Base-by-base conservation (phyloP, 2,797 vertebrate species). In the Microctenopoma steveboyesi region DNA sequence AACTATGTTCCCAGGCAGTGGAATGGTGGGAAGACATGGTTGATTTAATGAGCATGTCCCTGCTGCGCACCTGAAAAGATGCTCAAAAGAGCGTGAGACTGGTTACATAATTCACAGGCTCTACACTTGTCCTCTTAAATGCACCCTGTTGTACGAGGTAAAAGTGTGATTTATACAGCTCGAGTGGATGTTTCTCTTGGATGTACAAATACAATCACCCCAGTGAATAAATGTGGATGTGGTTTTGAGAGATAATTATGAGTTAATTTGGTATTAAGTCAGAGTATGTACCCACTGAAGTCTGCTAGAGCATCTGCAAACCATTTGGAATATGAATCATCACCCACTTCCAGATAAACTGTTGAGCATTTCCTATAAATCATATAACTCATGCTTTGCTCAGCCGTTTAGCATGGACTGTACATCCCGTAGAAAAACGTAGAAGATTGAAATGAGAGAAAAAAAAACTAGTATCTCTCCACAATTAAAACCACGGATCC, bases 281-380 rank as follows among this genome's bases (percentile, higher is more conserved):
- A 14, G 81, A 71, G 65, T 60, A 33, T 64, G 62, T 79, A 74
- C 81, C 82, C 53, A 54, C 40, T 35, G 58, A 85, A 76, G 72
- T 71, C 61, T 82, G 73, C 72, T 55, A 1, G 66, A 67, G 78
- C 86, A 86, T 88, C 86, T 90, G 88, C 67, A 84, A 88, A 39
- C 75, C 76, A 89, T 91, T 89, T 86, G 74, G 69, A 86, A 78
- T 63, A 78, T 87, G 87, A 90, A 84, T 91, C 83, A 88, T 89
- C 87, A 79, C 68, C 79, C 64, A 72, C 78, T 88, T 88, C 76
- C 88, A 81, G 78, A 76, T 59, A 84, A 82, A 81, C 80, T 66
- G 71, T 84, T 74, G 60, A 82, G 68, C 77, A 82, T 75, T 85
- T 90, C 71, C 74, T 85, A 78, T 86, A 82, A 91, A 86, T 88